Base-by-base conservation (phyloP, 2,888 invertebrate genomes). In the Xestia sexstrigata region DNA sequence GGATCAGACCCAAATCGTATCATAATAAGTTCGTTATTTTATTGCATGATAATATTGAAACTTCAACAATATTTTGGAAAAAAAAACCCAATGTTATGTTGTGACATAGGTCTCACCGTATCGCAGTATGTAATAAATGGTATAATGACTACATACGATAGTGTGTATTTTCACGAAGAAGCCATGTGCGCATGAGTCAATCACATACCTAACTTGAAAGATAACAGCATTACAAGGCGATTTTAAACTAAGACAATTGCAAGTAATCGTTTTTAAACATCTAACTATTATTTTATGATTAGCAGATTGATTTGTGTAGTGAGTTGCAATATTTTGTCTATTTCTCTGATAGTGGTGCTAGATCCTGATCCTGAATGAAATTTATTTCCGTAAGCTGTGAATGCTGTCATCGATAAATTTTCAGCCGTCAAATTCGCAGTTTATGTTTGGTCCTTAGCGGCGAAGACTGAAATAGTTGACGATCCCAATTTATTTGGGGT, bases 151-250 rank as follows among this genome's bases (percentile, higher is more conserved):
- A 47, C 39, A 30, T 62, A n/a, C 26, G 47, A 60, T 74, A 74
- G 4, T 69, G 13, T 60, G 42, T 80, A 60, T 62, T 63, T 68
- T 58, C 58, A 78, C 15, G 71, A 72, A 58, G 42, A 39, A 78
- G 30, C 71, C 55, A 84, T 75, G 68, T 82, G 78, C 60, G 74
- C 55, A 15, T 82, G 73, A 81, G 82, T 81, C 70, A 81, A 77
- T 77, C 66, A 68, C 67, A 77, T 77, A 68, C 52, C 69, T 72
- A 78, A 70, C 47, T 73, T 42, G 8, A 73, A 45, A 70, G 81
- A 81, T 78, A 81, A 73, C 60, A 72, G 6, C 78, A 77, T 81
- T 81, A 82, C 78, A 55, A 70, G 42, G 78, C 82, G 73, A 67
- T 78, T 78, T 35, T 65, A 7, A 52, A 35, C 62, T 58, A 42